phyloP scores from a whole-genome alignment of 2,797 vertebrate genomes.

The Liparis tanakae region DNA sequence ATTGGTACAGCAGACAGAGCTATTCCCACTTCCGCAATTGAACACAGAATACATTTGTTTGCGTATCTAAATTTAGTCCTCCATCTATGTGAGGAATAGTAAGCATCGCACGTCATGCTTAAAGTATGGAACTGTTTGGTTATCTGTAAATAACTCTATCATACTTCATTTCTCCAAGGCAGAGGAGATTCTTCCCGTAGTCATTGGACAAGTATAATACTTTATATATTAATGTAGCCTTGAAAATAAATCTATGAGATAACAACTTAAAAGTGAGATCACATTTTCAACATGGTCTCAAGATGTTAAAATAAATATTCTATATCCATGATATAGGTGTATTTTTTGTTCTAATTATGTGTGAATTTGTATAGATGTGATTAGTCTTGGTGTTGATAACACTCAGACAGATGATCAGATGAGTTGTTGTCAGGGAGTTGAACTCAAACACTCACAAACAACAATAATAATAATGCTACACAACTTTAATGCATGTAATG shows the following conservation, averaged over 20 bases:
- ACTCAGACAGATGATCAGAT: conserved; percentile 18
- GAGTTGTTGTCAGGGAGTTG: conserved; percentile 1
- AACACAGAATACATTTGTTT: conserved; percentile 52
- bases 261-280: background rate
- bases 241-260: background rate
- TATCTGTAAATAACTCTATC: background rate
- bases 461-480: background rate
- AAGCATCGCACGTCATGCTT: background rate
- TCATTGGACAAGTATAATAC: background rate
- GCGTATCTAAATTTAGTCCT: conserved; percentile 38
- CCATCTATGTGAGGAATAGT: conserved; percentile 23
- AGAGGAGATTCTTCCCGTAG: background rate
- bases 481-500: background rate
- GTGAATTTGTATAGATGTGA: background rate
- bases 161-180: background rate
- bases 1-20: conserved; percentile 62
- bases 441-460: conserved; percentile 15
- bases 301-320: background rate
- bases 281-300: background rate
- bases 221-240: conserved; percentile 1
- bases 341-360: background rate
- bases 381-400: background rate
- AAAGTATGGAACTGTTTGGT: too few species aligned
- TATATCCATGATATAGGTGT: background rate
- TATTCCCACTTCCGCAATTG: conserved; percentile 57